Percentiles rank a stretch among this genome's conserved stretches.
Conservation (phyloP, 2,888 invertebrate species). For the Steromphala cineraria region DNA sequence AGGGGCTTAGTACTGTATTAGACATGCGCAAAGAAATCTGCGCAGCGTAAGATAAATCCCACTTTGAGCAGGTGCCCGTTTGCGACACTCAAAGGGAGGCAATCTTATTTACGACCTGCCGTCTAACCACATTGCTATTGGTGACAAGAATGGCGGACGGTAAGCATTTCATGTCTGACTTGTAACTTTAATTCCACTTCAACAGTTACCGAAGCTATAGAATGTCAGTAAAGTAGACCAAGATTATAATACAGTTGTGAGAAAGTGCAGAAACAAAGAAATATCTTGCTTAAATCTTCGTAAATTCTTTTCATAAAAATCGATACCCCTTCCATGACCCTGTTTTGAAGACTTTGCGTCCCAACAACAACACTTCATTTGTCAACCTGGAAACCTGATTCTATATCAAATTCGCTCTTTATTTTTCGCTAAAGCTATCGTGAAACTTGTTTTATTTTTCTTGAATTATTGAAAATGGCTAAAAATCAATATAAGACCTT, state of each 20-base stretch:
- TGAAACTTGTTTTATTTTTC: neutral
- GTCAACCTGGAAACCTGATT: no score
- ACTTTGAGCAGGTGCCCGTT: neutral
- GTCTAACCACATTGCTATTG: conserved; percentile 31
- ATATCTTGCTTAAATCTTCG: neutral
- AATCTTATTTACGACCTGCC: conserved; percentile 9
- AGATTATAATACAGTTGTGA: neutral
- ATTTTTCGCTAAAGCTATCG: no score
- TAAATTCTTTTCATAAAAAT: neutral
- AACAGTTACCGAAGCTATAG: neutral
- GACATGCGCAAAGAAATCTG: neutral
- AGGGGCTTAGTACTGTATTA: no score
- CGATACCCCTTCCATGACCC: conserved; percentile 6
- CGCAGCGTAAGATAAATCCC: neutral
- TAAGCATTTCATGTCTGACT: conserved; percentile 15
- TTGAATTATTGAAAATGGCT: neutral
- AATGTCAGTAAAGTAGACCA: neutral
- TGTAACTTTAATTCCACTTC: neutral
- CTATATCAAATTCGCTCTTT: no score
- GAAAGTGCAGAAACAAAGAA: neutral
- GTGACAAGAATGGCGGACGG: conserved; percentile 46
- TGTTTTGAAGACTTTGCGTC: conserved; percentile 8
- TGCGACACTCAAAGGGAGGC: conserved; percentile 7
- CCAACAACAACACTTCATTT: neutral
- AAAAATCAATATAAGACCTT: neutral